Evolutionary conservation across 2,797 vertebrate species (phyloP).

Genomic region (Diplodus sargus): DNA sequence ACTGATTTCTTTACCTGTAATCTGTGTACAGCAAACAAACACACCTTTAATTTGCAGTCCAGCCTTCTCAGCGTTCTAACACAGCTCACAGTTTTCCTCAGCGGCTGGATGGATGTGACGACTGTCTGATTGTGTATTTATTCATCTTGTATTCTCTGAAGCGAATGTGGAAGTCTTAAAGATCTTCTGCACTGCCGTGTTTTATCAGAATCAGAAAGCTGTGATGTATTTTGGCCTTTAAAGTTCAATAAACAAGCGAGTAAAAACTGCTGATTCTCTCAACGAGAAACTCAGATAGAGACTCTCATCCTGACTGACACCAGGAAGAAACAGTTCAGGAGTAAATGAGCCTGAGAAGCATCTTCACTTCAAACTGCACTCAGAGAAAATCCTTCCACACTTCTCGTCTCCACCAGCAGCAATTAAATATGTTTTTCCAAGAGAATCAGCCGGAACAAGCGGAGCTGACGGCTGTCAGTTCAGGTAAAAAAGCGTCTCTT

Average conservation of each 20-base stretch:
- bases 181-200: too few species aligned
- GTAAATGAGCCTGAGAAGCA: constrained; percentile 29
- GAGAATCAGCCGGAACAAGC: constrained; percentile 19
- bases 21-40: background rate
- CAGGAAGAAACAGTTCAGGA: constrained; percentile 14
- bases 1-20: background rate
- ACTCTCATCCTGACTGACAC: constrained; percentile 40
- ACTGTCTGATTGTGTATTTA: too few species aligned
- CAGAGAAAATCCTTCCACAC: background rate
- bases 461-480: constrained; percentile 54
- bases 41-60: too few species aligned
- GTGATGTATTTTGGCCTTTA: too few species aligned
- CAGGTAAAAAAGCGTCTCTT: constrained; percentile 4
- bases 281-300: background rate
- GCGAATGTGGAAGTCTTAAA: too few species aligned
- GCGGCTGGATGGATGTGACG: too few species aligned
- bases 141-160: too few species aligned
- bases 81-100: too few species aligned
- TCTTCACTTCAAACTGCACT: constrained; percentile 4
- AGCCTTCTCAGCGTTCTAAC: too few species aligned
- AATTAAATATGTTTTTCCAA: constrained; percentile 56
- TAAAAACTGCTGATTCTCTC: background rate
- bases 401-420: constrained; percentile 22
- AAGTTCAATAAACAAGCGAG: too few species aligned
- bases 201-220: too few species aligned